phyloP scores from a whole-genome alignment of 2,888 invertebrate species.

The Orthosia gothica region DNA sequence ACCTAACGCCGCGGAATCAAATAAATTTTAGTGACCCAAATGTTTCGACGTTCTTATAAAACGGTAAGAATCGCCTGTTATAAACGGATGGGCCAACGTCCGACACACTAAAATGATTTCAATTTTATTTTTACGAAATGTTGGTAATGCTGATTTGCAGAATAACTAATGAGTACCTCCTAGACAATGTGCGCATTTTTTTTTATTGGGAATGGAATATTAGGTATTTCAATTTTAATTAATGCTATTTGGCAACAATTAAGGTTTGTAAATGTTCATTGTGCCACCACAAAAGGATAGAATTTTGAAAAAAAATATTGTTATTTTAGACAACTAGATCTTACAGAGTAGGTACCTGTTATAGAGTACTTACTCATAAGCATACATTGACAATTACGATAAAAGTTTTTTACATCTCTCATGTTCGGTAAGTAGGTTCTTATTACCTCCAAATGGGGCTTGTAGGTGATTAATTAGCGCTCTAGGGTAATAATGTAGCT shows the following conservation, averaged over 20 bases:
- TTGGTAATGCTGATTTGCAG: not conserved
- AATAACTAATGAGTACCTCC: not conserved
- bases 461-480: no score
- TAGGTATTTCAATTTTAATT: not conserved
- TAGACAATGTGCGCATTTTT: not conserved
- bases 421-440: no score
- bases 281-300: conserved; percentile 2
- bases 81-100: conserved; percentile 22
- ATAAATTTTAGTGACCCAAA: conserved; percentile 24
- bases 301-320: not conserved
- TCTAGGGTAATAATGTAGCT: no score
- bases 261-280: not conserved
- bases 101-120: conserved; percentile 18
- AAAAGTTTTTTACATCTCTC: no score
- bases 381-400: not conserved
- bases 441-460: no score
- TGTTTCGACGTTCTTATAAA: conserved; percentile 34
- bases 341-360: not conserved
- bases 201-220: conserved; percentile 1
- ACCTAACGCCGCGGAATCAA: conserved; percentile 5
- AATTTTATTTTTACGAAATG: conserved; percentile 13
- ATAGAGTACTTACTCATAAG: not conserved
- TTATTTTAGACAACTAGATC: not conserved
- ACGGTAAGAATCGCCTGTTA: conserved; percentile 39
- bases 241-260: conserved; percentile 2